phyloP scores from a whole-genome alignment of 2,888 invertebrate species.

The Masnerella sp. region DNA sequence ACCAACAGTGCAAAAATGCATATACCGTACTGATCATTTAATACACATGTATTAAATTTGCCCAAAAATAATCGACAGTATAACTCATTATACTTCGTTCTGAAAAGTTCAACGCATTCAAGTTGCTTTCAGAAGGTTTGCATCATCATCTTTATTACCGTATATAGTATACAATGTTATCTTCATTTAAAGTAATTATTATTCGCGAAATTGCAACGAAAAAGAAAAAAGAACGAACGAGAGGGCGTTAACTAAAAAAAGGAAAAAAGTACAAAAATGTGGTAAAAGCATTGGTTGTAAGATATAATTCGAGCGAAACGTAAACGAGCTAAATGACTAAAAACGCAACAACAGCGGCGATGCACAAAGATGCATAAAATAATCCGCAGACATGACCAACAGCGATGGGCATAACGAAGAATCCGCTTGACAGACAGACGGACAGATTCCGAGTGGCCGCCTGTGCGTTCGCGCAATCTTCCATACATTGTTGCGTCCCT shows the following conservation, averaged over 20 bases:
- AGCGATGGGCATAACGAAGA: conserved; percentile 33
- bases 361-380: conserved; percentile 16
- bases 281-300: neutral
- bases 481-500: conserved; percentile 47
- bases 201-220: no score
- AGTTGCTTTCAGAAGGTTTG: no score
- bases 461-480: conserved; percentile 59
- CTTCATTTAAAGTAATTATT: no score
- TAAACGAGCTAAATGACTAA: neutral
- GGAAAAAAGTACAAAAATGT: neutral
- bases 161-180: no score
- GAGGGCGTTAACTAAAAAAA: no score
- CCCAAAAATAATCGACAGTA: no score
- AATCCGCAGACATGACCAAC: conserved; percentile 10
- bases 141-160: no score
- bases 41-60: no score
- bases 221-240: neutral
- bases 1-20: no score
- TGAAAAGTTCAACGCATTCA: no score
- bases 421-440: conserved; percentile 15
- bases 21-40: no score
- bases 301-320: neutral
- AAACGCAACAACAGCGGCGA: conserved; percentile 10
- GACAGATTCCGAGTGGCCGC: conserved; percentile 27
- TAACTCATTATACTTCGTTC: no score